Conservation (phyloP, 2,888 invertebrate species). For the Caenorhabditis uteleia region DNA sequence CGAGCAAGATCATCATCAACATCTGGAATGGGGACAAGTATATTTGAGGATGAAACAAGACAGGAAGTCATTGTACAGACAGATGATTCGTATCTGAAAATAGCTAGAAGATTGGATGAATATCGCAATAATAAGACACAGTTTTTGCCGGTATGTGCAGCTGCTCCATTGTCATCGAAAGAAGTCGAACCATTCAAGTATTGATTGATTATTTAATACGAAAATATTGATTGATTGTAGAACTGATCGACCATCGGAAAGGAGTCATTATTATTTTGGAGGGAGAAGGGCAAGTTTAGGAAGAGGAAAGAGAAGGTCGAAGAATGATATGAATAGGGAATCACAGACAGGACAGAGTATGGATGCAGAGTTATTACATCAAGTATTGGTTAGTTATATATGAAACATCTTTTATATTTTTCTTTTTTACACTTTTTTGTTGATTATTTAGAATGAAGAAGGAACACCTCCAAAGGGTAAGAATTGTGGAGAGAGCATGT, state of each 20-base stretch:
- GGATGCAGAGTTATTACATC: constrained; percentile 33
- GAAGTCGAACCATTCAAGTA: constrained; percentile 40
- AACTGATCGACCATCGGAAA: constrained; percentile 41
- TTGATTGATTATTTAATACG: background rate
- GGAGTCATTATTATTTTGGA: constrained; percentile 37
- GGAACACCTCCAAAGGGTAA: too few relatives aligned
- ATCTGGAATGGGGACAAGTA: constrained; percentile 43
- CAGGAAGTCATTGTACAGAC: constrained; percentile 68
- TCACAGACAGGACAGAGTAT: constrained; percentile 36
- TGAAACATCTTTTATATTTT: too few relatives aligned
- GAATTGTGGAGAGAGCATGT: too few relatives aligned
- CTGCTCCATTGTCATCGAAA: constrained; percentile 40
- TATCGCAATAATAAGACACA: constrained; percentile 51
- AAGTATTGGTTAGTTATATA: constrained; percentile 29
- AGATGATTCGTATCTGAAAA: constrained; percentile 68
- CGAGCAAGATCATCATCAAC: constrained; percentile 46
- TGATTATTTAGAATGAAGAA: too few relatives aligned
- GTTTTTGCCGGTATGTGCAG: constrained; percentile 54
- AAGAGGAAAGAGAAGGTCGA: constrained; percentile 18
- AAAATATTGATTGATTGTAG: constrained; percentile 24
- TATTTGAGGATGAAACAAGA: constrained; percentile 44
- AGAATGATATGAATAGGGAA: constrained; percentile 8
- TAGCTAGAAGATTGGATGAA: constrained; percentile 65
- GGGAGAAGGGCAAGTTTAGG: constrained; percentile 20
- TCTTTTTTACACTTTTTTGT: too few relatives aligned